Evolutionary conservation across 2,888 invertebrate species (phyloP), one percentile per base, ranked within the genome.

Genomic region (Vesta saturnalis): DNA sequence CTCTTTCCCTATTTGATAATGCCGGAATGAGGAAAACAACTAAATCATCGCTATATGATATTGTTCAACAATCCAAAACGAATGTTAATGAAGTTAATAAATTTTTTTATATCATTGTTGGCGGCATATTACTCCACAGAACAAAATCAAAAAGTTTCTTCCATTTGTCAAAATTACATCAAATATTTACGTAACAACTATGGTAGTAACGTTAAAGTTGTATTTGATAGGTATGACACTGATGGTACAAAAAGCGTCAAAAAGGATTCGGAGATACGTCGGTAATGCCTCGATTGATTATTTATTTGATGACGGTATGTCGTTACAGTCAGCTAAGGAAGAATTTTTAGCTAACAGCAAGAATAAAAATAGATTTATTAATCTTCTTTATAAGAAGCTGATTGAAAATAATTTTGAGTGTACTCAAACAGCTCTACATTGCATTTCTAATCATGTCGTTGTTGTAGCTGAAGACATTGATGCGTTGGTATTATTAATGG

Each of bases 1-100:
- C 61, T 30, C 56, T 69, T 22, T 69, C 67, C 5, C 54, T 70
- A 1, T 69, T 69, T 70, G 69, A 69, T 35, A 69, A 70, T 1
- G 46, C 57, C 15, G 57, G 0, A 55, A 69, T 69, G 47, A 49
- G 67, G 43, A 69, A 69, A 63, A 54, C 62, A 6, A 49, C 68
- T 12, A 69, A 70, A 52, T 69, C 68, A 54, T 43, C 52, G 16
- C 16, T 64, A 54, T 69, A 30, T 6, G 30, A 69, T 69, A 14
- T 52, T 52, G 12, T 52, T 43, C n/a, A 12, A 43, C 10, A 12
- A 10, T 14, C 12, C n/a, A n/a, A n/a, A n/a, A n/a, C n/a, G n/a
- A n/a, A n/a, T n/a, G n/a, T n/a, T n/a, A n/a, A n/a, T n/a, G n/a
- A n/a, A n/a, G n/a, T n/a, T n/a, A n/a, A n/a, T n/a, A n/a, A n/a